These are phyloP conservation scores for Heliocidaris tuberculata DNA, from an alignment of 35 echinoderm and acorn worm species.

Conservation along the genomic window DNA sequence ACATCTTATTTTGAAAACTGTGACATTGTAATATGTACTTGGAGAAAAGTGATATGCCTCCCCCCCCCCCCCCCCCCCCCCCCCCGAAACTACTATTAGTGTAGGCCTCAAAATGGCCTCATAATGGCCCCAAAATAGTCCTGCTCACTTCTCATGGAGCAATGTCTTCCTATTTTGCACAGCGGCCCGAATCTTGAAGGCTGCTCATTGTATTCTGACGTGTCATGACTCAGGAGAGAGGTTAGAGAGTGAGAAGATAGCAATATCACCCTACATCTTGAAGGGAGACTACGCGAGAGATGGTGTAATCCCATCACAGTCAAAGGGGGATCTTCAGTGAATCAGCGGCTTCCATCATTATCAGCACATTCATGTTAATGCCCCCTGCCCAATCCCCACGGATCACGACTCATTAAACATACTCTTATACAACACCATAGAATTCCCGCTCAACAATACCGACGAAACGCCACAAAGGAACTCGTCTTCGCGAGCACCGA, in stretches of 20 bases:
- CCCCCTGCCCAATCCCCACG: background rate
- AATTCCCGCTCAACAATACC: background rate
- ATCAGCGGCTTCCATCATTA: constrained; percentile 9
- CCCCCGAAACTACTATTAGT: too few species aligned
- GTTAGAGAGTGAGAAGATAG: too few species aligned
- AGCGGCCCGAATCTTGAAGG: too few species aligned
- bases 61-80: too few species aligned
- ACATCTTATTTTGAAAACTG: too few species aligned
- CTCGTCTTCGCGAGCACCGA: background rate
- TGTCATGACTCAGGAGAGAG: background rate
- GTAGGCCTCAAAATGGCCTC: too few species aligned
- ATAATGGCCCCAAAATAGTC: too few species aligned
- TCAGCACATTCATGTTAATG: background rate
- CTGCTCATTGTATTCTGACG: background rate
- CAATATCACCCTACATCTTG: too few species aligned
- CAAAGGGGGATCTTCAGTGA: background rate
- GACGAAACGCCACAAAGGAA: background rate
- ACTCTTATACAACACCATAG: background rate
- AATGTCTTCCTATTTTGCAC: too few species aligned
- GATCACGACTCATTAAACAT: background rate
- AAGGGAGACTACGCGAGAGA: background rate
- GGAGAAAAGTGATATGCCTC: too few species aligned
- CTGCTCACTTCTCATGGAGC: too few species aligned
- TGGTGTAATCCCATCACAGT: background rate
- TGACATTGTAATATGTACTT: too few species aligned